Percentiles rank a stretch among this genome's conserved stretches.
Conservation (phyloP, 2,888 invertebrate species). For the Lochmaea capreae region DNA sequence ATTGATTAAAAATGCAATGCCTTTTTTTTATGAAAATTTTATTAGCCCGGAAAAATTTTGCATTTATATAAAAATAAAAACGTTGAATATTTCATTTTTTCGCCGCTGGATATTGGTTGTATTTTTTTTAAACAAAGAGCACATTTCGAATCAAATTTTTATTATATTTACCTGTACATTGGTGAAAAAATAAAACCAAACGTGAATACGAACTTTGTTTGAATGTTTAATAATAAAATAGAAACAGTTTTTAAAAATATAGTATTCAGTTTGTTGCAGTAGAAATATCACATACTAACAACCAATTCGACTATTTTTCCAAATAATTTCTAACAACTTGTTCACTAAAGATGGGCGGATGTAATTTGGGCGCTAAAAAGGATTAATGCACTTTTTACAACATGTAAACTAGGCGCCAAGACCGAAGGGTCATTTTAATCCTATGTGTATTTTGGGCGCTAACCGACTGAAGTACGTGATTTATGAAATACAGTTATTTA, state of each 20-base stretch:
- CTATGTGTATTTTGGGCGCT: no score
- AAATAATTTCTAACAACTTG: no score
- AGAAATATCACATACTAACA: no score
- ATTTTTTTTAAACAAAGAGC: constrained; percentile 2
- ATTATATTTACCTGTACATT: background rate
- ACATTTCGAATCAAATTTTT: constrained; percentile 4
- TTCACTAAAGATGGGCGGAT: no score
- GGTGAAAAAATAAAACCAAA: background rate
- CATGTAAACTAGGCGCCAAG: no score
- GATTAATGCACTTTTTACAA: no score
- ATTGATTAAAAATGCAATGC: constrained; percentile 11
- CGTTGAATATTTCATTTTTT: constrained; percentile 18
- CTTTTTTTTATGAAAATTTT: constrained; percentile 11
- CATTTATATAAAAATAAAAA: constrained; percentile 15
- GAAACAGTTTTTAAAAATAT: background rate
- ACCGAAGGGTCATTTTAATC: no score
- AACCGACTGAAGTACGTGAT: no score
- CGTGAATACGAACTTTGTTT: background rate
- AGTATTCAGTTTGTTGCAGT: no score
- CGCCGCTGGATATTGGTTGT: constrained; percentile 1
- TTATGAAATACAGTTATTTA: no score
- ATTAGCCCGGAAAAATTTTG: constrained; percentile 11
- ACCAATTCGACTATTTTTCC: no score
- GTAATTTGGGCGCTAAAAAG: no score
- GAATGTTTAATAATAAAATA: background rate